A percentile compares a stretch with the other conserved stretches of the same genome.
These are phyloP conservation scores for Pseudomyrmex cubaensis DNA, from an alignment of 1,140 invertebrate species.

Conservation along the genomic window DNA sequence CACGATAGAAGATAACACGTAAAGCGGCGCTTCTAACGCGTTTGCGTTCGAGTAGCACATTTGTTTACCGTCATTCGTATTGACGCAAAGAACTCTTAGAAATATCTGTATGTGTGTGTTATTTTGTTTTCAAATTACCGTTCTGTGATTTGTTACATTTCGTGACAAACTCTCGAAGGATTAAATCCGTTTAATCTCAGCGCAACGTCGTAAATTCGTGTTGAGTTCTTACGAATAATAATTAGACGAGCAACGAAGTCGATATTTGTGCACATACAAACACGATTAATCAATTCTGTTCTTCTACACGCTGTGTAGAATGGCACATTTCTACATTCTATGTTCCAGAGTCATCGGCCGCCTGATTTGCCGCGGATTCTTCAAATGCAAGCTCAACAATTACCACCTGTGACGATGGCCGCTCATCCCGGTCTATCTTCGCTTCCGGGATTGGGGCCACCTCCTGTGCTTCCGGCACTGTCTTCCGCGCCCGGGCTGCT, in stretches of 20 bases:
- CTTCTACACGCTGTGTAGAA: too few species aligned
- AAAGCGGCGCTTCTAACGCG: background rate
- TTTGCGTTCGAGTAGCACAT: background rate
- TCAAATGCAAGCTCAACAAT: conserved; percentile 96
- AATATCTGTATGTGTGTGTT: background rate
- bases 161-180: too few species aligned
- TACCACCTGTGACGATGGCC: conserved; percentile 91
- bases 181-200: too few species aligned
- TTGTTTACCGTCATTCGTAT: conserved; percentile 19
- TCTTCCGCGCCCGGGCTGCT: conserved; percentile 83
- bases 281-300: background rate
- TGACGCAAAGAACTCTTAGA: background rate
- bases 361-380: conserved; percentile 89
- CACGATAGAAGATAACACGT: conserved; percentile 19
- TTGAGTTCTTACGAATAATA: too few species aligned
- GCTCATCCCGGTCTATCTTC: conserved; percentile 85
- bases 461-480: conserved; percentile 81
- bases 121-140: too few species aligned
- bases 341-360: conserved; percentile 90
- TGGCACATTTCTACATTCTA: background rate
- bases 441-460: conserved; percentile 81
- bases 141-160: too few species aligned
- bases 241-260: too few species aligned
- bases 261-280: background rate
- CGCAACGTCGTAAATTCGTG: too few species aligned